phyloP scores from a whole-genome alignment of 2,888 invertebrate genomes.

The Drosophila vallismaia region DNA sequence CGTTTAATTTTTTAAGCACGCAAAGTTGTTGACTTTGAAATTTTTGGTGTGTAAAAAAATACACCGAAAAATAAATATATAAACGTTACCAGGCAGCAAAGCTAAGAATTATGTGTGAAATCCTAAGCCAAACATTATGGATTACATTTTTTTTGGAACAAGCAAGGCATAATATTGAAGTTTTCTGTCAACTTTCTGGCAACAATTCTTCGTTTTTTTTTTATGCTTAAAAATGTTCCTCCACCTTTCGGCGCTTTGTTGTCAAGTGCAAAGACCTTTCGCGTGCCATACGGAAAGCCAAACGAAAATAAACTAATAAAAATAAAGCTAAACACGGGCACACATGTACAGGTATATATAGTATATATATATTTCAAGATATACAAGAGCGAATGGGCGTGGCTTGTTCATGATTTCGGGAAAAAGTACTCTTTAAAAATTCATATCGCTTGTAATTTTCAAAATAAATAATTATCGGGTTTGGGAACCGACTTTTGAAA shows the following conservation, averaged over 20 bases:
- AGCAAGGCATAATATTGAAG: conserved; percentile 17
- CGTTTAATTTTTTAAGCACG: conserved; percentile 67
- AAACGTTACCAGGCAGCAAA: conserved; percentile 15
- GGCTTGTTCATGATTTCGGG: conserved; percentile 1
- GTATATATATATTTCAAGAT: conserved; percentile 10
- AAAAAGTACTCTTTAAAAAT: neutral
- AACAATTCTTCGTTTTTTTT: conserved; percentile 12
- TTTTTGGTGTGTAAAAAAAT: conserved; percentile 34
- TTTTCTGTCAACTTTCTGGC: no score
- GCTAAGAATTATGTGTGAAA: conserved; percentile 36
- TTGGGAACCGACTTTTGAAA: neutral
- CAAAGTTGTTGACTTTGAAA: conserved; percentile 74
- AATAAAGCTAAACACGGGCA: conserved; percentile 34
- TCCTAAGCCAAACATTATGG: conserved; percentile 36
- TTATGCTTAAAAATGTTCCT: conserved; percentile 19
- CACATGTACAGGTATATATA: conserved; percentile 9
- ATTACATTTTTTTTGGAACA: conserved; percentile 39
- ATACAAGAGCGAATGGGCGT: conserved; percentile 25
- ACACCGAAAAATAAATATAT: conserved; percentile 25
- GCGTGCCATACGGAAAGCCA: conserved; percentile 55
- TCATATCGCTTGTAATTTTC: neutral
- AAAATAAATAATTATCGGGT: neutral
- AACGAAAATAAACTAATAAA: conserved; percentile 44
- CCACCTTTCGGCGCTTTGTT: conserved; percentile 36
- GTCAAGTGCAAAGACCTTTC: conserved; percentile 72